Base-by-base conservation (phyloP, 2,113 vertebrate genomes). In the Nymphicus hollandicus region DNA sequence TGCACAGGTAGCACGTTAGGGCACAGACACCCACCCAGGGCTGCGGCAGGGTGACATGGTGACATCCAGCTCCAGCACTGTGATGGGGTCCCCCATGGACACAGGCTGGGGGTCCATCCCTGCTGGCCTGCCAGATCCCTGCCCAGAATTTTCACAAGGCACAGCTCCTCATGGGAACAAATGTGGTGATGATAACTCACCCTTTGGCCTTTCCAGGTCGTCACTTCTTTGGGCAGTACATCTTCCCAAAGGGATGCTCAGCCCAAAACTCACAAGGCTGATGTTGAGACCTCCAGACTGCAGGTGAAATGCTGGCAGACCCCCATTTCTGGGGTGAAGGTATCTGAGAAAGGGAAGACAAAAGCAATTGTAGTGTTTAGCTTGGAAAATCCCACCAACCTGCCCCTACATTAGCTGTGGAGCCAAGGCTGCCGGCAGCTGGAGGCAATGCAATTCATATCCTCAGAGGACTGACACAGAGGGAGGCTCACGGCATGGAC, bases 311-410 rank as follows among this genome's bases (percentile, higher is more conserved):
- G 1, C 39, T 89, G 33, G 39, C 76, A 93, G 60, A 33, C 15
- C 15, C 35, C 25, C 20, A 5, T 88, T 70, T 86, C 20, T 35
- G 9, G 25, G 4, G 8, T 1, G 3, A 35, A 83, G 14, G 35
- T 1, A 1, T 39, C 86, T 91, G 77, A 66, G 60, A 72, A 89
- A 81, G 39, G 7, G n/a, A 88, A n/a, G 60, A 64, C 65, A 81
- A 78, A 88, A 55, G 46, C 0, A 0, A 74, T 46, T 1, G 1
- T 91, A 47, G 64, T 11, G 8, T 79, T 88, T 76, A 61, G 44
- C 70, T 79, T 79, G 81, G 83, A 96, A 96, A 92, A 92, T 87
- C 73, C 81, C 93, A 68, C n/a, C 52, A 86, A 81, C 73, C 69
- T 93, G 73, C 20, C 49, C 50, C 77, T 74, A 8, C 1, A 0